Evolutionary conservation across 2,113 vertebrate species (phyloP).

Genomic region (Thermophis baileyi): DNA sequence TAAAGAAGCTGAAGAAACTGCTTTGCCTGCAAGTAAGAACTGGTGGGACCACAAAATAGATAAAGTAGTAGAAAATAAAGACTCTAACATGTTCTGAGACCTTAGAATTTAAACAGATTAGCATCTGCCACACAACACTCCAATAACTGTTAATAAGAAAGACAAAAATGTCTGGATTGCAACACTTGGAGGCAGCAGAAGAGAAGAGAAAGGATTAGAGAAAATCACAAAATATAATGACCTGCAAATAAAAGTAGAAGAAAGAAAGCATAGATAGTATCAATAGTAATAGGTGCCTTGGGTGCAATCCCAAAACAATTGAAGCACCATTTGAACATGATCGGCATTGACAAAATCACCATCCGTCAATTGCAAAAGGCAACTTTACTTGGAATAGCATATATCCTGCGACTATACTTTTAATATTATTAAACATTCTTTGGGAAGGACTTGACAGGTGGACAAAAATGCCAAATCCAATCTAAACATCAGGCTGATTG

Average conservation of each 20-base stretch:
- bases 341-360: not conserved
- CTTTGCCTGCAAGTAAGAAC: not conserved
- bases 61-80: not conserved
- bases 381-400: not conserved
- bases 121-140: not conserved
- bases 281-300: not conserved
- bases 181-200: not conserved
- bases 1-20: not conserved
- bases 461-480: not conserved
- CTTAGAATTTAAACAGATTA: not conserved
- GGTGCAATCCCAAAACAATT: not conserved
- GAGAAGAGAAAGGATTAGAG: not conserved
- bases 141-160: not conserved
- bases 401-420: not conserved
- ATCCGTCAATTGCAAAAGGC: not conserved
- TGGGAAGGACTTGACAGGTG: not conserved
- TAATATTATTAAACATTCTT: not conserved
- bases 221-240: not conserved
- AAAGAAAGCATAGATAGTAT: not conserved
- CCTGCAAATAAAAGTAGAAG: not conserved
- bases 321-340: not conserved
- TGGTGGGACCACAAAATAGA: not conserved
- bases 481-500: not conserved
- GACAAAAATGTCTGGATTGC: not conserved
- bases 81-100: not conserved